These are phyloP conservation scores for Dryobates pubescens DNA, from an alignment of 2,797 vertebrate species.

Conservation along the genomic window DNA sequence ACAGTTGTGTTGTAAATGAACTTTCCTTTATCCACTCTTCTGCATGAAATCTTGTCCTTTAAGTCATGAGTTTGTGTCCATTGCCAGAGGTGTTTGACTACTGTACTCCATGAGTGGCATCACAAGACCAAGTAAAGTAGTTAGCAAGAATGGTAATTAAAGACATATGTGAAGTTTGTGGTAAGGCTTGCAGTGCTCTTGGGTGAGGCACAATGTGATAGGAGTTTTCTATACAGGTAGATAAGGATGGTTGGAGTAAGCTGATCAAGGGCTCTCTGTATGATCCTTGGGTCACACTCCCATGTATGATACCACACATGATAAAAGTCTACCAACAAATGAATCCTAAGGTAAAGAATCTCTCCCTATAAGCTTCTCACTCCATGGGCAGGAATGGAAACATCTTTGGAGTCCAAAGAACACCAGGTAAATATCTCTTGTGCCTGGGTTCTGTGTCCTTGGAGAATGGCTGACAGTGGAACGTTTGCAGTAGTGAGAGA, in stretches of 20 bases:
- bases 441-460: not conserved
- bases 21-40: not conserved
- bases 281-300: not conserved
- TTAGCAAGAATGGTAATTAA: not conserved
- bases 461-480: rapidly evolving
- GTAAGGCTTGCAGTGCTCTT: not conserved
- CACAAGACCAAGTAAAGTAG: not conserved
- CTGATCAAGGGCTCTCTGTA: not conserved
- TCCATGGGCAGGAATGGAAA: not conserved
- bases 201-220: not conserved
- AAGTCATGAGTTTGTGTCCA: not conserved
- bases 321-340: not conserved
- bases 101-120: not conserved
- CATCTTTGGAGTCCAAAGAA: not conserved
- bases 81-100: rapidly evolving
- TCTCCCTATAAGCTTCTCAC: not conserved
- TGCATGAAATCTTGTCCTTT: not conserved
- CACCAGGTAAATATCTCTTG: not conserved
- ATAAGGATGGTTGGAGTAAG: not conserved
- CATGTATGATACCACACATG: not conserved
- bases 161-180: not conserved
- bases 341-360: not conserved
- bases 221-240: not conserved
- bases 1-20: not conserved
- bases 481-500: not conserved